Conservation (phyloP, 1,140 invertebrate genomes). For the Neotoxoptera formosana region DNA sequence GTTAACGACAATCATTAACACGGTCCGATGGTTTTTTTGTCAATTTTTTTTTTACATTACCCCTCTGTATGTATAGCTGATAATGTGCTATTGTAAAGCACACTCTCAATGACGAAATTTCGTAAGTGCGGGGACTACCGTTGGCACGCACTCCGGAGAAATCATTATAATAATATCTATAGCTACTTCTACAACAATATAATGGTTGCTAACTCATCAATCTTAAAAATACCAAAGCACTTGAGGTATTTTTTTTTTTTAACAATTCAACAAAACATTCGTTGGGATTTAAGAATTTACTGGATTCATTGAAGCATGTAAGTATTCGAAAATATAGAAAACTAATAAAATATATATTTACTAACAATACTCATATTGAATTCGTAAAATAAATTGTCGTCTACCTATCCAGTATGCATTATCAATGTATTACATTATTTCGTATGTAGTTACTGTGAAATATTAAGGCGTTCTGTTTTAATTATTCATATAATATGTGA, state of each 20-base stretch:
- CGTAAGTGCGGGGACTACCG: neutral
- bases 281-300: neutral
- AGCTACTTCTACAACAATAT: neutral
- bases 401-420: neutral
- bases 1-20: constrained; percentile 58
- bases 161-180: constrained; percentile 45
- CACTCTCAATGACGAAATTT: constrained; percentile 30
- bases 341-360: neutral
- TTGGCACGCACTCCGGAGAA: constrained; percentile 28
- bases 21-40: constrained; percentile 56
- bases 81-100: constrained; percentile 23
- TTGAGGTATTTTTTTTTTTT: neutral
- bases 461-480: neutral
- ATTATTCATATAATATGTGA: neutral
- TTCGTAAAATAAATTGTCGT: neutral
- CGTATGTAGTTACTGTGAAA: neutral
- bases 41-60: constrained; percentile 46
- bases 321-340: neutral
- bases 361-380: neutral
- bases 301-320: neutral
- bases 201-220: constrained; percentile 50
- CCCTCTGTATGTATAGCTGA: constrained; percentile 18
- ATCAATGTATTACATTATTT: neutral
- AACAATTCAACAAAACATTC: constrained; percentile 23
- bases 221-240: neutral